Evolutionary conservation across 1,140 invertebrate genomes (phyloP).

Genomic region (Drepana arcuata): DNA sequence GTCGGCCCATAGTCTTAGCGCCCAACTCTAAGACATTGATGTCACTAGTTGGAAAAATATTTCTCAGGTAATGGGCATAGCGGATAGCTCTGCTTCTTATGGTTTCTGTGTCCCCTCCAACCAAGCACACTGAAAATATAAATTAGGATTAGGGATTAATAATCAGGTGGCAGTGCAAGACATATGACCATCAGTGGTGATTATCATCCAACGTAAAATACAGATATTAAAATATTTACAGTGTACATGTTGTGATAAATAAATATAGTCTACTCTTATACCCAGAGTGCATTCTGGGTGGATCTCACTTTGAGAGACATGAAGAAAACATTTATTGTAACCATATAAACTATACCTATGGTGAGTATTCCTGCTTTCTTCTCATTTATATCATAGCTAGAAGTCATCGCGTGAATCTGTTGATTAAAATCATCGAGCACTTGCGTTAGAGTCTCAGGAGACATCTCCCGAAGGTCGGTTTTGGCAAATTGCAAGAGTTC

Average conservation of each 20-base stretch:
- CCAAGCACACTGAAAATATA: constrained; percentile 83
- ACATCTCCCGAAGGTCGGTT: constrained; percentile 93
- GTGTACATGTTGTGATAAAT: too few relatives aligned
- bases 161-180: too few relatives aligned
- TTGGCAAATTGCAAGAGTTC: constrained; percentile 93
- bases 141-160: too few relatives aligned
- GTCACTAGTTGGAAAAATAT: constrained; percentile 91
- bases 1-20: constrained; percentile 93
- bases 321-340: constrained; percentile 2
- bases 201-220: too few relatives aligned
- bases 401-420: constrained; percentile 95
- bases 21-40: constrained; percentile 93
- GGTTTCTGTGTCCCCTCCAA: constrained; percentile 92
- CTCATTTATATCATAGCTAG: constrained; percentile 91
- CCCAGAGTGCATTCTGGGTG: too few relatives aligned
- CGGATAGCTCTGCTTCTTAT: constrained; percentile 89
- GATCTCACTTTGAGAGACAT: too few relatives aligned
- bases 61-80: constrained; percentile 93
- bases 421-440: constrained; percentile 97
- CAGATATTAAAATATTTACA: too few relatives aligned
- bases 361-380: constrained; percentile 96
- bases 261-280: too few relatives aligned
- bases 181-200: too few relatives aligned
- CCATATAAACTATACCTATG: constrained; percentile 77
- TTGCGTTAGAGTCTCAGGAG: constrained; percentile 86